Conservation (phyloP, 2,113 vertebrate genomes). For the Brevimyrus niger region DNA sequence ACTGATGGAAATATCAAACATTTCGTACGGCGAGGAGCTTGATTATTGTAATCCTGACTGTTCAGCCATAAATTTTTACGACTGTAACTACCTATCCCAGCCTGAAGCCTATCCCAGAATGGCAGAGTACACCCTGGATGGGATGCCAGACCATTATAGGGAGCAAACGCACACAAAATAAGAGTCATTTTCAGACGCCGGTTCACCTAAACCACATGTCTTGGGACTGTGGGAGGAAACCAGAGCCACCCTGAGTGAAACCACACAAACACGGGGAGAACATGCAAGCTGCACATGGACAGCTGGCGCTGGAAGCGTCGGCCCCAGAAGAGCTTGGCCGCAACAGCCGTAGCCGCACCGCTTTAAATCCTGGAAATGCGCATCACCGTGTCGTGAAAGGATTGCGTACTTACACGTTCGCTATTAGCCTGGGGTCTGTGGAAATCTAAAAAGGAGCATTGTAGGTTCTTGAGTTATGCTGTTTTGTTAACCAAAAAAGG, state of each 20-base stretch:
- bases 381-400: not conserved
- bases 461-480: not conserved
- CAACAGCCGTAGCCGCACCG: not conserved
- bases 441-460: not conserved
- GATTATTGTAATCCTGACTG: not conserved
- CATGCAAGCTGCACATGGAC: not conserved
- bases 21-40: not conserved
- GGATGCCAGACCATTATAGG: not conserved
- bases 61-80: not conserved
- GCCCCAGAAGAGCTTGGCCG: not conserved
- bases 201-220: not conserved
- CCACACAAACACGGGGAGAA: not conserved
- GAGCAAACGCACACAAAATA: not conserved
- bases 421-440: not conserved
- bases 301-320: not conserved
- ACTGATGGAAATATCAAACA: not conserved
- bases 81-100: not conserved
- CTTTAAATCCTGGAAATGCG: not conserved
- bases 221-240: not conserved
- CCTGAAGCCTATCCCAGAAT: not conserved
- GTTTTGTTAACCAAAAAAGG: not conserved
- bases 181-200: not conserved
- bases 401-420: not conserved
- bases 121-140: not conserved
- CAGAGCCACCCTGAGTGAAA: not conserved